These are phyloP conservation scores for Bibio marci DNA, from an alignment of 2,888 invertebrate genomes.

Conservation along the genomic window DNA sequence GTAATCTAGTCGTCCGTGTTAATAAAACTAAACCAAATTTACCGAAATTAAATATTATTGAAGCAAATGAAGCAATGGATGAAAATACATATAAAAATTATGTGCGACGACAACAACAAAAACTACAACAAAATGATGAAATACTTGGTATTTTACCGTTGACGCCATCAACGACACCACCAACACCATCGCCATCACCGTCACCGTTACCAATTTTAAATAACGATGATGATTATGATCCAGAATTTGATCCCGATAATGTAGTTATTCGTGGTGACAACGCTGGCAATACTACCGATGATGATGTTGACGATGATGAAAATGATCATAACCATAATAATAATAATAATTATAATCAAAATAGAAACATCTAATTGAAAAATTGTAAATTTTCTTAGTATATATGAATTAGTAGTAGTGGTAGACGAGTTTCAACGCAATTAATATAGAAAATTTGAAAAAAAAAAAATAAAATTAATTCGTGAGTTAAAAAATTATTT, in stretches of 20 bases:
- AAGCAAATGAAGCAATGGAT: conserved; percentile 18
- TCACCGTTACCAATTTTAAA: conserved; percentile 18
- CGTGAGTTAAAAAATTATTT: conserved; percentile 1
- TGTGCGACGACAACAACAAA: neutral
- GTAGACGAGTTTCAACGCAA: too few relatives aligned
- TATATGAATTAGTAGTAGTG: too few relatives aligned
- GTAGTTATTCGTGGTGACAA: conserved; percentile 21
- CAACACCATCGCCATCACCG: conserved; percentile 22
- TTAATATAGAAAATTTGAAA: too few relatives aligned
- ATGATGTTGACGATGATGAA: conserved; percentile 11
- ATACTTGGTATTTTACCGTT: too few relatives aligned
- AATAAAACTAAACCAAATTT: conserved; percentile 28
- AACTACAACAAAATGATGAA: neutral
- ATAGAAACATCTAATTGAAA: too few relatives aligned
- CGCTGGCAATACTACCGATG: conserved; percentile 20
- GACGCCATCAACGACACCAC: conserved; percentile 10
- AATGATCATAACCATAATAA: neutral
- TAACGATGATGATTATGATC: conserved; percentile 14
- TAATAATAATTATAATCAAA: too few relatives aligned
- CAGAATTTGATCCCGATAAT: conserved; percentile 27
- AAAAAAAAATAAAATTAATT: neutral
- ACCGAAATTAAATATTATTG: conserved; percentile 27
- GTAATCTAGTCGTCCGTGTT: conserved; percentile 25
- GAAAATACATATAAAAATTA: neutral
- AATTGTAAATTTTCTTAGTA: too few relatives aligned